Evolutionary conservation across 2,113 vertebrate species (phyloP).

Genomic region (Esox niger): DNA sequence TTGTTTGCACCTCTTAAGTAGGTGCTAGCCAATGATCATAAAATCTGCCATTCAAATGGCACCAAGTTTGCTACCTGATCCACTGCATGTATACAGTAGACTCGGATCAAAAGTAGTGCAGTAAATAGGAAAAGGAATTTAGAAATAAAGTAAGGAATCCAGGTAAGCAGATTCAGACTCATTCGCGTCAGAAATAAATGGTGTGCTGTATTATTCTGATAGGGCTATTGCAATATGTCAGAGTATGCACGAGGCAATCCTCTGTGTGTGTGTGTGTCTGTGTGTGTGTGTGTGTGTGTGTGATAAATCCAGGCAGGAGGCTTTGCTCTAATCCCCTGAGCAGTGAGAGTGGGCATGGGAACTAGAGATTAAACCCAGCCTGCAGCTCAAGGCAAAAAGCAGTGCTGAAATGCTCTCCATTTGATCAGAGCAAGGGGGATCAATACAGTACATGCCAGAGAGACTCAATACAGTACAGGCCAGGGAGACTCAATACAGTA

Average conservation of each 20-base stretch:
- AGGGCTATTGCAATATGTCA: not conserved
- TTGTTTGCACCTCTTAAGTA: too few species aligned
- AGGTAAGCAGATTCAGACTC: not conserved
- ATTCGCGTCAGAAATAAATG: not conserved
- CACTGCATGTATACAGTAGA: not conserved
- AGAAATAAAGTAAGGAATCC: not conserved
- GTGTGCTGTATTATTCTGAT: not conserved
- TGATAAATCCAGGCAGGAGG: not conserved
- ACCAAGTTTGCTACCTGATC: not conserved
- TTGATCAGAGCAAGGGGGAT: too few species aligned
- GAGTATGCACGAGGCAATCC: too few species aligned
- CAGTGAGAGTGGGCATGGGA: not conserved
- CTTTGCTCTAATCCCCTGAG: slow-evolving; percentile 8
- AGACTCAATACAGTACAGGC: too few species aligned
- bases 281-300: slow-evolving; percentile 1
- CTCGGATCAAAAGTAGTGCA: not conserved
- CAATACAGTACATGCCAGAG: too few species aligned
- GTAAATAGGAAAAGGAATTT: not conserved
- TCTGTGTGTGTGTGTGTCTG: slow-evolving; percentile 2
- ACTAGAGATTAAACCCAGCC: too few species aligned
- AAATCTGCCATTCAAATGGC: not conserved
- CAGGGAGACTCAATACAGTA: too few species aligned
- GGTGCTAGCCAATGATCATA: not conserved
- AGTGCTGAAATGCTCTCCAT: too few species aligned
- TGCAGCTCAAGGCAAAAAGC: too few species aligned